Base-by-base conservation (phyloP, 1,140 invertebrate genomes). In the Arctopsyche grandis region DNA sequence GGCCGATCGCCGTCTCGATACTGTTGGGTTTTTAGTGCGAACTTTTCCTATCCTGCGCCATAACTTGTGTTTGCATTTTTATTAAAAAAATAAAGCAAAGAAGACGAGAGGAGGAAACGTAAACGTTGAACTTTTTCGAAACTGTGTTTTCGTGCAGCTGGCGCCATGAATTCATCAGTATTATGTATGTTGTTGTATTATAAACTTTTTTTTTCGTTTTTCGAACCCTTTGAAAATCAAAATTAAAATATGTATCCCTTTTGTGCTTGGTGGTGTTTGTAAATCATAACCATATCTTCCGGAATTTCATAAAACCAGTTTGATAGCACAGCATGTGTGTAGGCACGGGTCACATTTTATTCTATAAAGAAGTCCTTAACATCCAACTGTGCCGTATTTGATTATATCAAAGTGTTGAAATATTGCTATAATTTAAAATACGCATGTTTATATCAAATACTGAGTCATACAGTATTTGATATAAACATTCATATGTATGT, bases 41-140 rank as follows among this genome's bases (percentile, higher is more conserved):
- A 60, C 58, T 60, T 60, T 60, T 52, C 1, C 26, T 66, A 26
- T n/a, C 63, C 10, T 26, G 24, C 24, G n/a, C 63, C 19, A 12
- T 66, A 24, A 66, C 24, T 26, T 22, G 24, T 26, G n/a, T 66
- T 66, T 66, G 63, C 63, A 66, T 66, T 66, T 66, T 66, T 66
- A 66, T 66, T 66, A 66, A 66, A 66, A 26, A 60, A 60, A 60
- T 9, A 60, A 60, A 60, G 16, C 9, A 21, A 14, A 60, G 19
- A 60, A 16, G 16, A 16, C 14, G 21, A 66, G 63, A 66, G 14
- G 63, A 22, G 29, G 7, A 7, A 38, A 1, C 29, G 29, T 38
- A 38, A 38, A 38, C 29, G 29, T 7, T 66, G 5, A 26, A 24
- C n/a, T 52, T 52, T n/a, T 52, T 12, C 63, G 14, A 22, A 19